These are phyloP conservation scores for Sylvia borin DNA, from an alignment of 2,797 vertebrate genomes.

Conservation along the genomic window DNA sequence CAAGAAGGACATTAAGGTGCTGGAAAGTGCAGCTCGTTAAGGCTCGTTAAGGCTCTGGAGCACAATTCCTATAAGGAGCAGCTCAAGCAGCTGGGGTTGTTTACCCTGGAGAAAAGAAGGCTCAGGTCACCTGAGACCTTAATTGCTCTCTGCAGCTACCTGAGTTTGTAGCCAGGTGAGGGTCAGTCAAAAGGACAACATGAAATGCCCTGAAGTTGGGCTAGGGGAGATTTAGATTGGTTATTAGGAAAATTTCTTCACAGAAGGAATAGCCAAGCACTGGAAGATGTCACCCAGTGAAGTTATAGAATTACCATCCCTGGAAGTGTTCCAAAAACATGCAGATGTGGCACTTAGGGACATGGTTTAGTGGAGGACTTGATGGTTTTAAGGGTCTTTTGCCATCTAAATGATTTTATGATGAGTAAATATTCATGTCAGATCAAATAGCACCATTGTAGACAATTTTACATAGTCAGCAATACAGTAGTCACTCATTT, in stretches of 20 bases:
- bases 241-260: neutral
- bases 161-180: neutral
- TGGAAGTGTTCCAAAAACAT: neutral
- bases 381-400: neutral
- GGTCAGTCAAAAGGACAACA: neutral
- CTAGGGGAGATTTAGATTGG: neutral
- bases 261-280: neutral
- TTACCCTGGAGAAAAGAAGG: neutral
- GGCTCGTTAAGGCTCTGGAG: neutral
- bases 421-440: neutral
- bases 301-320: neutral
- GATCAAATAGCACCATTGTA: neutral
- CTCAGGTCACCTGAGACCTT: neutral
- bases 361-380: neutral
- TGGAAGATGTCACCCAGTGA: neutral
- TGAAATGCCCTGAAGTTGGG: neutral
- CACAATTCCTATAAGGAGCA: rapidly evolving
- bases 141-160: neutral
- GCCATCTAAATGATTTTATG: neutral
- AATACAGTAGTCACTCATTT: neutral
- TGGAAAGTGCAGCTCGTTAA: rapidly evolving
- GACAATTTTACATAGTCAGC: neutral
- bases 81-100: neutral
- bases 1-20: neutral
- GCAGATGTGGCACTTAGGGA: neutral